These are phyloP conservation scores for Pelusios castaneus DNA, from an alignment of 2,113 vertebrate species.

Conservation along the genomic window DNA sequence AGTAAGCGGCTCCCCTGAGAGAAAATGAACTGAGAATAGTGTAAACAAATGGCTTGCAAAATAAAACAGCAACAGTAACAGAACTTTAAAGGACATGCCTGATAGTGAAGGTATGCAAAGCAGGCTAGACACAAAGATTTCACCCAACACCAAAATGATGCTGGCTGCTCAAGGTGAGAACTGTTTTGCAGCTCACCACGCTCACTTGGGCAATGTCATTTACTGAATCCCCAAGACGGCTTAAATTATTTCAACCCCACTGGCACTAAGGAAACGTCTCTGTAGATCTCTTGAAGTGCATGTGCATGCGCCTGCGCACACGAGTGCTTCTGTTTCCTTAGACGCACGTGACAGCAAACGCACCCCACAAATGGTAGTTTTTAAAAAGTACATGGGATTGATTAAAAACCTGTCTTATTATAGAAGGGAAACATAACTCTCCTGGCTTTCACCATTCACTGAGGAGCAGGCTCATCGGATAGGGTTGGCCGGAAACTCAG, in stretches of 20 bases:
- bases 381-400: background rate
- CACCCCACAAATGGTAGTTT: background rate
- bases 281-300: background rate
- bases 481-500: no score
- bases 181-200: background rate
- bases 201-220: fast-evolving
- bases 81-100: constrained; percentile 12
- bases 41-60: constrained; percentile 65
- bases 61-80: constrained; percentile 44
- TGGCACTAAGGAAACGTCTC: fast-evolving
- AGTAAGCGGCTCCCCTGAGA: constrained; percentile 70
- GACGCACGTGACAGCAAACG: background rate
- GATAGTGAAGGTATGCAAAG: background rate
- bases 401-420: background rate
- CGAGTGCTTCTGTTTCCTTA: fast-evolving
- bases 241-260: background rate
- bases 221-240: background rate
- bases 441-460: background rate
- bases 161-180: background rate
- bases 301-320: no score
- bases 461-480: background rate
- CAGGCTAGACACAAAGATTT: background rate
- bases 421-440: background rate
- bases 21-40: background rate
- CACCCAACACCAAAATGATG: background rate